These are phyloP conservation scores for Ovis canadensis DNA, from an alignment of 2,113 vertebrate species.

Conservation along the genomic window DNA sequence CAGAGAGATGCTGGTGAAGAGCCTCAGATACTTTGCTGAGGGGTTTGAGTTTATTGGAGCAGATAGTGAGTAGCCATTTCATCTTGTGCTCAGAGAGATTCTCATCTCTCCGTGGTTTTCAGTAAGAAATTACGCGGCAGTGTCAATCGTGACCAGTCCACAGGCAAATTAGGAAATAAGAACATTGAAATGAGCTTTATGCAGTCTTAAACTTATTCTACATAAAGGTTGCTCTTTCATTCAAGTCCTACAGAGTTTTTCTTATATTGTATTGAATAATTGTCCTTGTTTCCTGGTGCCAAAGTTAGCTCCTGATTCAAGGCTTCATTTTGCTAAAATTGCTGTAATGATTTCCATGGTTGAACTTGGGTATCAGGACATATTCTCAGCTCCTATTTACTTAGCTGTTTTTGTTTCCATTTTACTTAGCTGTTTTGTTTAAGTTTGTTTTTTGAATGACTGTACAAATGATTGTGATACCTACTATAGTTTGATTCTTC, in stretches of 20 bases:
- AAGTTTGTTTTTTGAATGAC: neutral
- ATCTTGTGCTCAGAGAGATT: neutral
- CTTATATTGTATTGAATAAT: neutral
- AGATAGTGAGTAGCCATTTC: neutral
- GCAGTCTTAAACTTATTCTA: neutral
- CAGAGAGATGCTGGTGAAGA: neutral
- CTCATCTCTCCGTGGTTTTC: neutral
- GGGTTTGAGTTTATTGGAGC: neutral
- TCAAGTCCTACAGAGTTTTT: neutral
- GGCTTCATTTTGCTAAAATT: neutral
- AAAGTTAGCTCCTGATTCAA: neutral
- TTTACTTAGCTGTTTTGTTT: too few species aligned
- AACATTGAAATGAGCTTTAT: neutral
- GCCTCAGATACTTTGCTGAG: neutral
- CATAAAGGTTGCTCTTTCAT: neutral
- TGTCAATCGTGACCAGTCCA: neutral
- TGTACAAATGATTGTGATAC: neutral
- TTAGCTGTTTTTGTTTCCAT: neutral
- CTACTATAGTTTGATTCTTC: neutral
- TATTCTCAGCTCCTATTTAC: neutral
- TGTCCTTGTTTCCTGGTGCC: neutral
- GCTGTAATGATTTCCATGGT: neutral
- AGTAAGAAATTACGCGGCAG: neutral
- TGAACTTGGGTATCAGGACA: neutral
- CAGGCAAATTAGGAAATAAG: neutral